Evolutionary conservation across 2,888 invertebrate genomes (phyloP).

Genomic region (Oxystoma pomonae): DNA sequence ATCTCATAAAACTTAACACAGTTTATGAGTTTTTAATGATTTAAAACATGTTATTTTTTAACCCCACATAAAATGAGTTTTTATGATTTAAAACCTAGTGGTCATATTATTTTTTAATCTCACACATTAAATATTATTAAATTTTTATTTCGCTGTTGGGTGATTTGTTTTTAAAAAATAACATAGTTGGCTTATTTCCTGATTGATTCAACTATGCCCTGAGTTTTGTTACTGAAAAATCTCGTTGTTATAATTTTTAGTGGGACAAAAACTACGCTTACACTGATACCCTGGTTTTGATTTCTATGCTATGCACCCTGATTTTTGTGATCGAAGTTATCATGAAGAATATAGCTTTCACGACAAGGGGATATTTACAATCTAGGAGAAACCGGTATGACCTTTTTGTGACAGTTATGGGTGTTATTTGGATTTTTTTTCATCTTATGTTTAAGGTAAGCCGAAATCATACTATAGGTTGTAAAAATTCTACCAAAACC

Average conservation of each 20-base stretch:
- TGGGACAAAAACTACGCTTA: slow-evolving; percentile 81
- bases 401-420: slow-evolving; percentile 92
- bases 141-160: too few relatives aligned
- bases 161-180: too few relatives aligned
- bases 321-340: slow-evolving; percentile 95
- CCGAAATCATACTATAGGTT: background rate
- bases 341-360: slow-evolving; percentile 98
- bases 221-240: background rate
- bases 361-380: slow-evolving; percentile 97
- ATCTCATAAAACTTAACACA: too few relatives aligned
- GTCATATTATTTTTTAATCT: too few relatives aligned
- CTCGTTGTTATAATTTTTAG: slow-evolving; percentile 50
- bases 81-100: too few relatives aligned
- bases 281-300: slow-evolving; percentile 77
- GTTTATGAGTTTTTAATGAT: too few relatives aligned
- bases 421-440: slow-evolving; percentile 95
- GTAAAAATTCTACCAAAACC: too few relatives aligned
- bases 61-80: too few relatives aligned
- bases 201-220: too few relatives aligned
- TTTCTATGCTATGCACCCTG: slow-evolving; percentile 85
- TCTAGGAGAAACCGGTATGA: slow-evolving; percentile 96
- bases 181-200: too few relatives aligned
- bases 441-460: slow-evolving; percentile 80
- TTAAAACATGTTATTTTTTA: too few relatives aligned
- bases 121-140: too few relatives aligned